Conservation (phyloP, 64 coral and sea anemone genomes). For the Pocillopora damicornis region DNA sequence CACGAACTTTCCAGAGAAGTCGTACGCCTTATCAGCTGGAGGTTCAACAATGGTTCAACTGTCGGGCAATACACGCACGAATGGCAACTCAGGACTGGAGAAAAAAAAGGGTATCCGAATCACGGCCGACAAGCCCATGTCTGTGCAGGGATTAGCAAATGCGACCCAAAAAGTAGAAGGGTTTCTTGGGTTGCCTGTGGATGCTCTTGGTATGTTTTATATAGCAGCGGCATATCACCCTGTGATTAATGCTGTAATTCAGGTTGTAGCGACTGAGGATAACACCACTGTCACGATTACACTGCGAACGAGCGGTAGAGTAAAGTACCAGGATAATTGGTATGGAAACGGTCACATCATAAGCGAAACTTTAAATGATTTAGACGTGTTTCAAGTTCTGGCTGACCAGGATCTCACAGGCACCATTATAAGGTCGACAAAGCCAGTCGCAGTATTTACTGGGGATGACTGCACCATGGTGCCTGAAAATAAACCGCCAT, state of each 20-base stretch:
- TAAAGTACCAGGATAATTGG: background rate
- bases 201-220: constrained; percentile 22
- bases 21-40: background rate
- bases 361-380: constrained; percentile 15
- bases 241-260: constrained; percentile 11
- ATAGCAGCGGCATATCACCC: constrained; percentile 43
- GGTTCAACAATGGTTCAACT: constrained; percentile 4
- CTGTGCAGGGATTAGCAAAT: constrained; percentile 28
- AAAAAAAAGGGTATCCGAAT: constrained; percentile 61
- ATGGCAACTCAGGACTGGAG: background rate
- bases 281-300: constrained; percentile 37
- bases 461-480: constrained; percentile 77
- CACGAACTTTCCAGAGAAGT: background rate
- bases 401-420: constrained; percentile 56
- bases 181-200: constrained; percentile 54
- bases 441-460: constrained; percentile 76
- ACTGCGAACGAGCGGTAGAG: constrained; percentile 1
- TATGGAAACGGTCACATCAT: constrained; percentile 39
- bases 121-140: constrained; percentile 6
- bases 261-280: constrained; percentile 29
- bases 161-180: constrained; percentile 1
- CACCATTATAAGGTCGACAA: constrained; percentile 51
- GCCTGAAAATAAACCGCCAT: constrained; percentile 5
- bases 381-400: constrained; percentile 54
- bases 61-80: constrained; percentile 9